Evolutionary conservation across 2,797 vertebrate genomes (phyloP).

Genomic region (Mormyrops attenuatus): DNA sequence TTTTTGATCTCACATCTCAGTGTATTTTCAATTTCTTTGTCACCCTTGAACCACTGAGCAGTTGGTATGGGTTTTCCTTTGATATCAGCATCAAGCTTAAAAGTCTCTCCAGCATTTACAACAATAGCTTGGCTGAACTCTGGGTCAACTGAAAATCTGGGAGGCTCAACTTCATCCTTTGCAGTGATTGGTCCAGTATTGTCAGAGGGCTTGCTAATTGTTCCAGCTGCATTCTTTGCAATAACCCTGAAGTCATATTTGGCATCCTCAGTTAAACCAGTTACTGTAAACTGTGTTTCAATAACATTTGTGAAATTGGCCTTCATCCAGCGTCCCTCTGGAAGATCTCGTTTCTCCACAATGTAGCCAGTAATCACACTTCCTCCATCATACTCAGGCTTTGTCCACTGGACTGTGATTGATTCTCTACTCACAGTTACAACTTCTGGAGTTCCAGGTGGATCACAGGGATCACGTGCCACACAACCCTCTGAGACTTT

Average conservation of each 20-base stretch:
- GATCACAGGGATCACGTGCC: conserved; percentile 93
- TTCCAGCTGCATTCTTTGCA: conserved; percentile 92
- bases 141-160: conserved; percentile 92
- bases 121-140: conserved; percentile 84
- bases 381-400: conserved; percentile 95
- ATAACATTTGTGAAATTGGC: conserved; percentile 96
- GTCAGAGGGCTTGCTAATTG: conserved; percentile 89
- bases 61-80: conserved; percentile 85
- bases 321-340: conserved; percentile 94
- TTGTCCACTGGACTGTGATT: conserved; percentile 90
- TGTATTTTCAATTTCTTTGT: conserved; percentile 83
- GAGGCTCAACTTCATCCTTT: conserved; percentile 84
- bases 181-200: conserved; percentile 94
- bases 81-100: conserved; percentile 91
- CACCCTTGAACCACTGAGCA: conserved; percentile 89
- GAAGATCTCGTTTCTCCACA: conserved; percentile 94
- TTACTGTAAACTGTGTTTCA: conserved; percentile 88
- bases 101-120: conserved; percentile 86
- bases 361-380: conserved; percentile 91
- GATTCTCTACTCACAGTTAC: conserved; percentile 82
- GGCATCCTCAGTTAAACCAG: conserved; percentile 87
- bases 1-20: conserved; percentile 86
- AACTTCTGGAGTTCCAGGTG: conserved; percentile 88
- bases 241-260: conserved; percentile 97
- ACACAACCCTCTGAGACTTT: conserved; percentile 89